A percentile compares a stretch with the other conserved stretches of the same genome.
Evolutionary conservation across 2,797 vertebrate species (phyloP).

Genomic region (Danio jaintianensis): DNA sequence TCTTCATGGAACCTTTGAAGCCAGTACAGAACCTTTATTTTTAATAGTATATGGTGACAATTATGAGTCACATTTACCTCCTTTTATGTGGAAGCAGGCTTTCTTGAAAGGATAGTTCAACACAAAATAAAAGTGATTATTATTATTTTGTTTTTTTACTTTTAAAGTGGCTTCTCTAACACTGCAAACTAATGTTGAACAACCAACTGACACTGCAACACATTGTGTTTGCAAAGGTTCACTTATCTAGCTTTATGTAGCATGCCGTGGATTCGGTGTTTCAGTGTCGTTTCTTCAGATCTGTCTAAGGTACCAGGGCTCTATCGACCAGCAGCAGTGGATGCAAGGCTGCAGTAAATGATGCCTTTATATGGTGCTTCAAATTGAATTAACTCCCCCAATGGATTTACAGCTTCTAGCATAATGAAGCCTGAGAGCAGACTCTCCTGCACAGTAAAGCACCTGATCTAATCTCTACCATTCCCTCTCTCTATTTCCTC

Average conservation of each 20-base stretch:
- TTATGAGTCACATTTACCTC: background rate
- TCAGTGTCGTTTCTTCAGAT: background rate
- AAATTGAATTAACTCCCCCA: constrained; percentile 57
- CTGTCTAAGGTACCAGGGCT: constrained; percentile 25
- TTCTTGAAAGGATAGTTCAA: no score
- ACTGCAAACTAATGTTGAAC: background rate
- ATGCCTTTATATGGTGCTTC: constrained; percentile 58
- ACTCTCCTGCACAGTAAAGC: constrained; percentile 57
- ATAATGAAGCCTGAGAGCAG: constrained; percentile 55
- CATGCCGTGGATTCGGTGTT: constrained; percentile 1
- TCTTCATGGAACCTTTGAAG: no score
- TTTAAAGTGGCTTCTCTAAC: background rate
- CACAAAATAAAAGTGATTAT: no score
- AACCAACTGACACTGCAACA: background rate
- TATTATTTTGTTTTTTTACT: background rate
- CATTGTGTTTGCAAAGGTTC: background rate
- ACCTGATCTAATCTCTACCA: constrained; percentile 54
- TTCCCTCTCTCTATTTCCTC: constrained; percentile 13
- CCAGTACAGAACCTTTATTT: no score
- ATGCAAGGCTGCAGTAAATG: constrained; percentile 47
- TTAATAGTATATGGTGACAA: no score
- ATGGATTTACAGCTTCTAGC: constrained; percentile 51
- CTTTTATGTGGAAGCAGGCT: background rate
- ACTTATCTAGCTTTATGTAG: background rate
- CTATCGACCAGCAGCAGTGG: constrained; percentile 29